These are phyloP conservation scores for Podilymbus podiceps DNA, from an alignment of 2,113 vertebrate genomes.

Conservation along the genomic window DNA sequence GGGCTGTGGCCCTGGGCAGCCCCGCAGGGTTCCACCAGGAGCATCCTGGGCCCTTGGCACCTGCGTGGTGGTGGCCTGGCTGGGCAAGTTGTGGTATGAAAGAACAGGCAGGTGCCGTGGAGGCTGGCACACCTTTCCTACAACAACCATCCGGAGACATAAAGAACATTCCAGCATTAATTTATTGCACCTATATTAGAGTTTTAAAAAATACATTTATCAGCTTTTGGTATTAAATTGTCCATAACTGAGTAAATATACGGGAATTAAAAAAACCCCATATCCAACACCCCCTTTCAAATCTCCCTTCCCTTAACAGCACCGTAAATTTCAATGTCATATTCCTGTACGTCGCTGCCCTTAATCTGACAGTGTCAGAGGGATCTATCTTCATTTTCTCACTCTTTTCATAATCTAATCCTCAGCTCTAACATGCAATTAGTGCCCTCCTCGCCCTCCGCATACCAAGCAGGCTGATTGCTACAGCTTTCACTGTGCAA, in stretches of 20 bases:
- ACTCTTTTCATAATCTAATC: constrained; percentile 99
- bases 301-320: constrained; percentile 72
- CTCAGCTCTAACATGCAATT: constrained; percentile 98
- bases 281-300: constrained; percentile 17
- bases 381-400: constrained; percentile 99
- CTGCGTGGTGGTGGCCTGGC: neutral
- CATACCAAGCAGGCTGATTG: constrained; percentile 88
- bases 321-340: constrained; percentile 85
- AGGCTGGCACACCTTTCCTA: neutral
- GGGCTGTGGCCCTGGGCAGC: neutral
- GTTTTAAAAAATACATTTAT: neutral
- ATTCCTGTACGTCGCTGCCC: constrained; percentile 79
- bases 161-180: neutral
- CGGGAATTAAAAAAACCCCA: neutral
- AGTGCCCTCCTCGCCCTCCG: constrained; percentile 91
- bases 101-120: neutral
- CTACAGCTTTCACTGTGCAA: constrained; percentile 95
- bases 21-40: neutral
- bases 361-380: constrained; percentile 97
- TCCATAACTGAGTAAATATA: constrained; percentile 5
- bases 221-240: neutral
- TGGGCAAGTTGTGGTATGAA: neutral
- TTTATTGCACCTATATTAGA: neutral
- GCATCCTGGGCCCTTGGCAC: rapidly evolving
- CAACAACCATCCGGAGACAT: rapidly evolving